A percentile compares a stretch with the other conserved stretches of the same genome.
Evolutionary conservation across 2,888 invertebrate genomes (phyloP).

Genomic region (Drosophila yooni): DNA sequence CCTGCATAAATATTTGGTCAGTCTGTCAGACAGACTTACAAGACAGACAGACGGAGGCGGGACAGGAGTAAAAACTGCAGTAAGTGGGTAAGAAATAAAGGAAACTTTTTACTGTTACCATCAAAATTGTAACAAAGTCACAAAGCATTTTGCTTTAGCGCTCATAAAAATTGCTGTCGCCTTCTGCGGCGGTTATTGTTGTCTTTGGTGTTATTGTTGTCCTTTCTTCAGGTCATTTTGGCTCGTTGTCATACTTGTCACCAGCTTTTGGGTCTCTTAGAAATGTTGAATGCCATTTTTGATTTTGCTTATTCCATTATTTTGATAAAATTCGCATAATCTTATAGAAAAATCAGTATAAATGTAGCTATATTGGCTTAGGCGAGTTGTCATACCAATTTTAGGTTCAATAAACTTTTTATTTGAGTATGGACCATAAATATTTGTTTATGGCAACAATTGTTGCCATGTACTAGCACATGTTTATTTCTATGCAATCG

Average conservation of each 20-base stretch:
- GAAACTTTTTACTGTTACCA: constrained; percentile 71
- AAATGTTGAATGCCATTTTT: constrained; percentile 72
- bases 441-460: constrained; percentile 35
- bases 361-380: constrained; percentile 30
- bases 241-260: constrained; percentile 51
- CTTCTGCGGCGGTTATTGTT: constrained; percentile 35
- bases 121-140: constrained; percentile 75
- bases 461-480: constrained; percentile 27
- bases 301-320: constrained; percentile 56
- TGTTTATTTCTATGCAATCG: constrained; percentile 25
- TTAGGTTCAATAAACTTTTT: constrained; percentile 49
- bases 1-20: constrained; percentile 72
- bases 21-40: constrained; percentile 17
- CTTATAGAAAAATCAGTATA: constrained; percentile 21
- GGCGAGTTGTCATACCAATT: constrained; percentile 32
- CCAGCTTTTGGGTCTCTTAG: constrained; percentile 59
- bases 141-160: constrained; percentile 69
- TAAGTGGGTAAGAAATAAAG: constrained; percentile 70
- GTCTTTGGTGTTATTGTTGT: constrained; percentile 1
- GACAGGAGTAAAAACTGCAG: constrained; percentile 43
- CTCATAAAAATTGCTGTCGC: constrained; percentile 64
- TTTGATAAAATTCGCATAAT: constrained; percentile 55
- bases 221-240: constrained; percentile 24
- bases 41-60: neutral
- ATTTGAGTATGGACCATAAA: constrained; percentile 32